These are phyloP conservation scores for Clarias magur DNA, from an alignment of 2,113 vertebrate genomes.

Conservation along the genomic window DNA sequence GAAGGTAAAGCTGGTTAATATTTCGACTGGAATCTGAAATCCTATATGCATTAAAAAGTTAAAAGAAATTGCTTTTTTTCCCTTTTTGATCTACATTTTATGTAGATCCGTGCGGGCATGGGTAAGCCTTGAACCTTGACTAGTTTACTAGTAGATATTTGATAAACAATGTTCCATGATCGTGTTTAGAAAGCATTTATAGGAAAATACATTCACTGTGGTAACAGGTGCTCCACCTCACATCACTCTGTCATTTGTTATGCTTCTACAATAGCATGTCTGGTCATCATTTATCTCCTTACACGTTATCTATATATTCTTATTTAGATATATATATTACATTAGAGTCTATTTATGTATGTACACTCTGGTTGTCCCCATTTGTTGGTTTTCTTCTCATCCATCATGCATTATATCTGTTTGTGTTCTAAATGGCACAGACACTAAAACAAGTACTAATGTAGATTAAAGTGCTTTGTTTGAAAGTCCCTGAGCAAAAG, in stretches of 20 bases:
- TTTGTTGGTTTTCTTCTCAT: neutral
- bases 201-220: neutral
- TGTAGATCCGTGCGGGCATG: too few relatives aligned
- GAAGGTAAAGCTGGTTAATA: neutral
- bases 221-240: neutral
- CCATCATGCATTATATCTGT: conserved; percentile 1
- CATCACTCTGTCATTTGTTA: neutral
- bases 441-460: conserved; percentile 27
- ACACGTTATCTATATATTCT: neutral
- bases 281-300: neutral
- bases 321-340: neutral
- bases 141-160: too few relatives aligned
- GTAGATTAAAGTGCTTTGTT: conserved; percentile 34
- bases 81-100: neutral
- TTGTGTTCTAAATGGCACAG: conserved; percentile 35
- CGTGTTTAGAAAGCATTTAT: too few relatives aligned
- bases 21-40: neutral
- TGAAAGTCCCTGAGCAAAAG: conserved; percentile 42
- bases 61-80: neutral
- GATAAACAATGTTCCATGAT: too few relatives aligned
- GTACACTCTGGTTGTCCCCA: neutral
- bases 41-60: neutral
- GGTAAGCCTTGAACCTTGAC: too few relatives aligned
- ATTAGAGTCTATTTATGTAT: neutral
- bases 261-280: neutral